Evolutionary conservation across 2,888 invertebrate genomes (phyloP), one percentile per base, ranked within the genome.

Genomic region (Patella ulyssiponensis): DNA sequence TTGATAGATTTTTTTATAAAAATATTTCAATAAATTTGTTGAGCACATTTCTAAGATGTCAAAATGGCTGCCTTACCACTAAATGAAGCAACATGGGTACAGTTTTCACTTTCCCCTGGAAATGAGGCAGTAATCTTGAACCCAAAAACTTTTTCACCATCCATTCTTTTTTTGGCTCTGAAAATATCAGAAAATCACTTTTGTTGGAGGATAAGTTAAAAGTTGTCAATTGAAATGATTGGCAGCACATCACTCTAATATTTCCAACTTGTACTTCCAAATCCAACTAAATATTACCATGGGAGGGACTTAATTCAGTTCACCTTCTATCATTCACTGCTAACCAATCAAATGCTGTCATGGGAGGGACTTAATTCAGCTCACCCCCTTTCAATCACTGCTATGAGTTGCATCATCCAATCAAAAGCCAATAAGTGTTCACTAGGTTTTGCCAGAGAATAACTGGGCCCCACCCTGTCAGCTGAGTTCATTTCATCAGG

Each of bases 81-180:
- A 20, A 20, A 23, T 64, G 64, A 64, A 64, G 64, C 23, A 64
- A 64, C 20, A 44, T 44, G 44, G 44, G 44, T 44, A 44, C 7
- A 44, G 7, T 44, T 44, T 20, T 12, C 64, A 23, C 23, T 15
- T 64, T 54, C 58, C 44, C 69, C 69, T 20, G 76, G 72, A n/a
- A 78, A 70, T 14, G 69, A 75, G 11, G 79, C 82, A 44, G 78
- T 79, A 44, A 89, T 87, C 92, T 95, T 95, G 81, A 94, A 94
- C 17, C 96, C 96, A 92, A 94, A 96, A 74, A 96, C 95, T 92
- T 95, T 94, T 91, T 96, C 95, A 79, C 96, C 96, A 88, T 96
- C 95, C 94, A 96, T 95, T 89, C 96, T 95, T 91, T 95, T 95
- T 89, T 95, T 93, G 82, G 96, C 96, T 92, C 96, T 96, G 90